Evolutionary conservation across 1,140 invertebrate species (phyloP).

Genomic region (Plutomurus gul): DNA sequence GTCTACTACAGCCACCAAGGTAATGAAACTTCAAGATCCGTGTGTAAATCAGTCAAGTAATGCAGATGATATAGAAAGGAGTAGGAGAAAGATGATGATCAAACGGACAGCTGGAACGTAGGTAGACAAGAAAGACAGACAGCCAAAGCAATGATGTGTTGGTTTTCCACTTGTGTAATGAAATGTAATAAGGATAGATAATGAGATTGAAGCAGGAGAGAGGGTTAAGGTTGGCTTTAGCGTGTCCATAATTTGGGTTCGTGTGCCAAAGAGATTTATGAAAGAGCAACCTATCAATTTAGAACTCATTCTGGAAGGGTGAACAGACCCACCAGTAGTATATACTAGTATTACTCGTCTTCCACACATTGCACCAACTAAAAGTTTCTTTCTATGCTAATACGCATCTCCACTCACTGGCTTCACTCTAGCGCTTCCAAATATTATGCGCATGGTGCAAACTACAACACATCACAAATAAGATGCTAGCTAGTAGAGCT

Average conservation of each 20-base stretch:
- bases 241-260: slow-evolving; percentile 23
- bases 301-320: background rate
- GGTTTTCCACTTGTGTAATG: slow-evolving; percentile 28
- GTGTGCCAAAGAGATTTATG: slow-evolving; percentile 28
- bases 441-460: no score
- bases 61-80: background rate
- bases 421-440: no score
- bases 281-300: slow-evolving; percentile 17
- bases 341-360: background rate
- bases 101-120: slow-evolving; percentile 2
- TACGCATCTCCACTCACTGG: background rate
- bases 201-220: slow-evolving; percentile 13
- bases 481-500: no score
- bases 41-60: no score
- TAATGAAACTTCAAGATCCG: no score
- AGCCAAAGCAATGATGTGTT: no score
- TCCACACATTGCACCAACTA: background rate
- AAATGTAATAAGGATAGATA: slow-evolving; percentile 21
- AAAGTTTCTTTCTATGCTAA: no score
- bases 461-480: no score
- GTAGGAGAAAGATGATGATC: background rate
- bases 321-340: slow-evolving; percentile 9
- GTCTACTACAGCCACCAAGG: no score
- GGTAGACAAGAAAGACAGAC: slow-evolving; percentile 14
- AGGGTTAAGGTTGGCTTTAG: slow-evolving; percentile 25